phyloP scores from a whole-genome alignment of 2,888 invertebrate species.

The Caradrina clavipalpis region DNA sequence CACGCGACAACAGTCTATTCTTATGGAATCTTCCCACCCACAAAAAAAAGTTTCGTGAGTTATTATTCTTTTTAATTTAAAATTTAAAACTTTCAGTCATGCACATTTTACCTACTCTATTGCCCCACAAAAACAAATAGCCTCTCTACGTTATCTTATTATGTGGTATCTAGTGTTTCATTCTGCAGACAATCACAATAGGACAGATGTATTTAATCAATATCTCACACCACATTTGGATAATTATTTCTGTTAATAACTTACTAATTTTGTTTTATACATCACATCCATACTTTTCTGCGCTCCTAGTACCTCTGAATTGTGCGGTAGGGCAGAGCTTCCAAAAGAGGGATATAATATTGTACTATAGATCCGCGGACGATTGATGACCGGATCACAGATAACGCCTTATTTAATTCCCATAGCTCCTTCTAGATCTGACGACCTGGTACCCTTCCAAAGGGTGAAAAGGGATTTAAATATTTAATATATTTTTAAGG shows the following conservation, averaged over 20 bases:
- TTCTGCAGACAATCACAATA: background rate
- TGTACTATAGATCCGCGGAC: constrained; percentile 70
- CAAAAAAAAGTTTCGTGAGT: constrained; percentile 27
- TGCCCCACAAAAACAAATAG: background rate
- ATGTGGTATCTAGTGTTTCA: background rate
- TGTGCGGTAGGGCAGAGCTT: constrained; percentile 67
- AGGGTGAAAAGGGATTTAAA: constrained; percentile 60
- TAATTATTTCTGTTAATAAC: background rate
- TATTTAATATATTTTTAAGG: background rate
- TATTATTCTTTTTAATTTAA: constrained; percentile 11
- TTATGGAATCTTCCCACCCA: constrained; percentile 23
- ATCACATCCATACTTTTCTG: constrained; percentile 62
- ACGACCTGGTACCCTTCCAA: constrained; percentile 59
- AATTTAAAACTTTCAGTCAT: constrained; percentile 9
- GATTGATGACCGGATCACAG: constrained; percentile 85
- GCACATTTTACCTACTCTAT: constrained; percentile 10
- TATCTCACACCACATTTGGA: background rate
- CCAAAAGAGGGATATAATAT: constrained; percentile 76
- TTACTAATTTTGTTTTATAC: background rate
- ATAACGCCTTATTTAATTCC: constrained; percentile 82
- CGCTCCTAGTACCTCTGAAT: constrained; percentile 42
- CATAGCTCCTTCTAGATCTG: constrained; percentile 55
- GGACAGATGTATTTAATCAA: background rate
- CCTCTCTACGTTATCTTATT: background rate
- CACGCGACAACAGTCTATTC: constrained; percentile 36